Conservation (phyloP, 1,140 invertebrate genomes). For the Microvelia longipes region DNA sequence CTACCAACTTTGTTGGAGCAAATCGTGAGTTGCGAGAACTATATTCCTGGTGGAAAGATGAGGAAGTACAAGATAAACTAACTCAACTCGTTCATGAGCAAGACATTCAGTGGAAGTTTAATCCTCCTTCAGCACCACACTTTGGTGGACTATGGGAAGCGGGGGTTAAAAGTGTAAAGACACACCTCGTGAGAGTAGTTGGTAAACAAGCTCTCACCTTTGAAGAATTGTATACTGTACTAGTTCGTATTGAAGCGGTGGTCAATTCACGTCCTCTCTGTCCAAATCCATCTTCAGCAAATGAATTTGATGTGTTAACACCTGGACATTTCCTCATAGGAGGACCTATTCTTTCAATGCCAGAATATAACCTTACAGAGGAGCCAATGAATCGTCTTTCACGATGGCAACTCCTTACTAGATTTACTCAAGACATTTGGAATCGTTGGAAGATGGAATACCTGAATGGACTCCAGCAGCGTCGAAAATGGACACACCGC, state of each 20-base stretch:
- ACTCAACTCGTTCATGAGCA: neutral
- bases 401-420: slow-evolving; percentile 18
- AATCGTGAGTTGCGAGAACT: neutral
- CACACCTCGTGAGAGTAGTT: slow-evolving; percentile 21
- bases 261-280: slow-evolving; percentile 30
- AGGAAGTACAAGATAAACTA: neutral
- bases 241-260: slow-evolving; percentile 25
- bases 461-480: slow-evolving; percentile 21
- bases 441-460: slow-evolving; percentile 22
- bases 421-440: slow-evolving; percentile 21
- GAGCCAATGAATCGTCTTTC: slow-evolving; percentile 16
- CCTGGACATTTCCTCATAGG: slow-evolving; percentile 27
- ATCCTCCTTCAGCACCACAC: slow-evolving; percentile 11
- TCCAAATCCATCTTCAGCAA: slow-evolving; percentile 24
- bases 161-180: slow-evolving; percentile 22
- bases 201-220: slow-evolving; percentile 23
- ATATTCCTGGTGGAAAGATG: neutral
- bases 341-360: slow-evolving; percentile 10
- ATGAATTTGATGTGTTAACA: slow-evolving; percentile 24
- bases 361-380: slow-evolving; percentile 11
- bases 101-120: slow-evolving; percentile 5
- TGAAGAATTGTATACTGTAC: slow-evolving; percentile 24
- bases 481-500: slow-evolving; percentile 23
- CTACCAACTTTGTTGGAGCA: slow-evolving; percentile 22
- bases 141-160: slow-evolving; percentile 17